Conservation (phyloP, 2,797 vertebrate species). For the Hippoglossus hippoglossus region DNA sequence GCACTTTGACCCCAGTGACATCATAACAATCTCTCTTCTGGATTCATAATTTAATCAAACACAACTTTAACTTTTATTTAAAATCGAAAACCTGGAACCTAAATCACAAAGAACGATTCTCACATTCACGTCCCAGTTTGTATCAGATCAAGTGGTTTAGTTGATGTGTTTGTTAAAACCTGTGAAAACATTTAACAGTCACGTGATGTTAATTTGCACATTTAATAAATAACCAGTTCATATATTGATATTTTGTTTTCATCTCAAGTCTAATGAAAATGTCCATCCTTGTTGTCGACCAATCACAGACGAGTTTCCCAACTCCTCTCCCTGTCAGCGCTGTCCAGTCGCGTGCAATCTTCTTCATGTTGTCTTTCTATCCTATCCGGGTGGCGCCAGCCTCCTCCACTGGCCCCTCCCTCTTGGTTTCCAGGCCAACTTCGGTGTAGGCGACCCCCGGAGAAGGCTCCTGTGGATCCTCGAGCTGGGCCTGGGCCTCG, state of each 20-base stretch:
- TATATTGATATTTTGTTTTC: constrained; percentile 6
- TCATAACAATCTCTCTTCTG: no score
- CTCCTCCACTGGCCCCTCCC: constrained; percentile 84
- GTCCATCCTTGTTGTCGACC: constrained; percentile 26
- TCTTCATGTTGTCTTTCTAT: constrained; percentile 85
- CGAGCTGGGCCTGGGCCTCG: not conserved
- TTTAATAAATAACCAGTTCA: constrained; percentile 21
- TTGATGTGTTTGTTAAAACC: constrained; percentile 1
- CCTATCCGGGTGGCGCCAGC: constrained; percentile 74
- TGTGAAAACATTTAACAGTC: not conserved
- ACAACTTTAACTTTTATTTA: no score
- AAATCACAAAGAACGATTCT: not conserved
- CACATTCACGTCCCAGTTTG: constrained; percentile 11
- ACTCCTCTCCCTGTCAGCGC: constrained; percentile 12
- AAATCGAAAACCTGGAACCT: not conserved
- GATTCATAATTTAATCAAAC: no score
- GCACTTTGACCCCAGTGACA: no score
- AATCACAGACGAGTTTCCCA: constrained; percentile 39
- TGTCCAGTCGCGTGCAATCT: constrained; percentile 38
- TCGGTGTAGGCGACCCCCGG: constrained; percentile 86
- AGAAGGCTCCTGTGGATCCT: constrained; percentile 7
- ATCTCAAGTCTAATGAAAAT: constrained; percentile 33
- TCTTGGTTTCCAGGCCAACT: constrained; percentile 87
- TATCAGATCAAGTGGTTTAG: not conserved
- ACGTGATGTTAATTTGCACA: constrained; percentile 7